A percentile compares a stretch with the other conserved stretches of the same genome.
These are phyloP conservation scores for Colletes gigas DNA, from an alignment of 1,140 invertebrate species.

Conservation along the genomic window DNA sequence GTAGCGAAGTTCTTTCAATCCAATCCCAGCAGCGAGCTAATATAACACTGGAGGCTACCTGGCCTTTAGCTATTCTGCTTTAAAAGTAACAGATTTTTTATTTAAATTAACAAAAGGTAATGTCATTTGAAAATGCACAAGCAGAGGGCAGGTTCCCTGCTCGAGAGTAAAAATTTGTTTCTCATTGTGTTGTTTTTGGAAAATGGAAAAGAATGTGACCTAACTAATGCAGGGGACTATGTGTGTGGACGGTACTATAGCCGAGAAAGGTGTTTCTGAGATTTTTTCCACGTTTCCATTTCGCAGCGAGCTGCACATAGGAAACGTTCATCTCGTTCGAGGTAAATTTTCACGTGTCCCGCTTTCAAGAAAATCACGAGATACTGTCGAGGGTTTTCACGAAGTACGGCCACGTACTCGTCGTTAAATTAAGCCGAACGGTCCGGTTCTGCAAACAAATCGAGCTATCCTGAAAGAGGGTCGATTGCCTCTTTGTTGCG, in stretches of 20 bases:
- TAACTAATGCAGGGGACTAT: background rate
- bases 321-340: slow-evolving; percentile 6
- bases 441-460: slow-evolving; percentile 64
- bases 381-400: slow-evolving; percentile 44
- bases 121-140: too few relatives aligned
- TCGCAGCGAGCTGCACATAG: background rate
- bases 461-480: slow-evolving; percentile 44
- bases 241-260: background rate
- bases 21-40: too few relatives aligned
- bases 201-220: background rate
- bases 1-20: too few relatives aligned
- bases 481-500: slow-evolving; percentile 63
- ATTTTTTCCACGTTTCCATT: slow-evolving; percentile 1
- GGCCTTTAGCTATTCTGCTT: too few relatives aligned
- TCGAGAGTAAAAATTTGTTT: too few relatives aligned
- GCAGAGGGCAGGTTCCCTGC: too few relatives aligned
- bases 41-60: too few relatives aligned
- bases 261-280: background rate
- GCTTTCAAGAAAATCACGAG: slow-evolving; percentile 56
- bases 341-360: slow-evolving; percentile 44
- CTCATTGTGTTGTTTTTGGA: too few relatives aligned
- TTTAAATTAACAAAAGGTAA: too few relatives aligned
- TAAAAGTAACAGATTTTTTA: too few relatives aligned
- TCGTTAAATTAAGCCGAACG: slow-evolving; percentile 70
- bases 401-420: slow-evolving; percentile 50